A percentile compares a stretch with the other conserved stretches of the same genome.
Evolutionary conservation across 1,140 invertebrate species (phyloP).

Genomic region (Bombus picipes): DNA sequence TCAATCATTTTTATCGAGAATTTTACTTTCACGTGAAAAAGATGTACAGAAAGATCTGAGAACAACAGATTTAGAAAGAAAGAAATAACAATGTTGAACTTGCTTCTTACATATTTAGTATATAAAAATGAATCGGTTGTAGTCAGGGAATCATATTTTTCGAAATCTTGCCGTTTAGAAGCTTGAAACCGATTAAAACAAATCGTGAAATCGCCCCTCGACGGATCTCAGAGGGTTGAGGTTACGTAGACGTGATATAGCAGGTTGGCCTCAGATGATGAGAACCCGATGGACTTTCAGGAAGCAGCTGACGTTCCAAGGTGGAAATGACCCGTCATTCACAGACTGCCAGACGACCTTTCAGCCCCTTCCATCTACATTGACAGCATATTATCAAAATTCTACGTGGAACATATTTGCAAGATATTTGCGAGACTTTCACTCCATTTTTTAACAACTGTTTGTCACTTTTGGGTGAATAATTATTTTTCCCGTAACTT

Average conservation of each 20-base stretch:
- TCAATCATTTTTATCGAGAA: not conserved
- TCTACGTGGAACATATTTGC: slow-evolving; percentile 9
- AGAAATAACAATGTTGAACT: not conserved
- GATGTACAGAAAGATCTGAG: not conserved
- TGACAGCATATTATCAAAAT: slow-evolving; percentile 36
- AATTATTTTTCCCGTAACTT: slow-evolving; percentile 41
- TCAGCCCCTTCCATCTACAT: slow-evolving; percentile 6
- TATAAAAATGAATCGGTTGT: not conserved
- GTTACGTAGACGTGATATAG: slow-evolving; percentile 44
- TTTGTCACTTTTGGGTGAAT: slow-evolving; percentile 13
- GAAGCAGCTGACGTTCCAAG: slow-evolving; percentile 59
- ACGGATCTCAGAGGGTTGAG: slow-evolving; percentile 13
- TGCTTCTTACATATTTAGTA: not conserved
- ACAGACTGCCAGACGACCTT: slow-evolving; percentile 55
- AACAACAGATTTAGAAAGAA: not conserved
- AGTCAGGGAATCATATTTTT: slow-evolving; percentile 54
- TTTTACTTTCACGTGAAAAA: not conserved
- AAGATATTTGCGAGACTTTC: no score
- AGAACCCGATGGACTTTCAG: slow-evolving; percentile 32
- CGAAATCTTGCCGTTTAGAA: slow-evolving; percentile 26
- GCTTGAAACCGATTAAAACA: slow-evolving; percentile 55
- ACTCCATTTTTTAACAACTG: not conserved
- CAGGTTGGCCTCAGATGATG: slow-evolving; percentile 11
- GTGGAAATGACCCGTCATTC: slow-evolving; percentile 72
- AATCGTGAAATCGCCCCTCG: slow-evolving; percentile 61